phyloP scores from a whole-genome alignment of 2,113 vertebrate species.

The Acanthisitta chloris region DNA sequence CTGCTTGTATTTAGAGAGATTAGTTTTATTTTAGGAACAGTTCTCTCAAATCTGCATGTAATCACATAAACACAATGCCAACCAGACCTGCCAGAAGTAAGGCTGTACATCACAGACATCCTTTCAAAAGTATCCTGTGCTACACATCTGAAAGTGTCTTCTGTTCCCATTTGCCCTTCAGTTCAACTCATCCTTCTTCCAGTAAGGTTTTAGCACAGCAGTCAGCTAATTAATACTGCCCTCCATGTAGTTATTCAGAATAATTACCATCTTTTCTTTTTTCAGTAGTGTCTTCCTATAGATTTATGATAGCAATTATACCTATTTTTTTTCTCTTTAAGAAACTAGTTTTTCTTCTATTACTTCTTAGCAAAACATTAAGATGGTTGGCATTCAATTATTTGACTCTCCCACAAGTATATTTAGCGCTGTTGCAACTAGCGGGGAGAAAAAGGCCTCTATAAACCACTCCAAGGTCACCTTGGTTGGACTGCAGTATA shows the following conservation, averaged over 20 bases:
- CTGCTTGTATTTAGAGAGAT: not conserved
- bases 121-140: not conserved
- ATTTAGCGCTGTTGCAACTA: conserved; percentile 34
- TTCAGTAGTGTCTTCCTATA: not conserved
- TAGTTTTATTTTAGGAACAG: conserved; percentile 60
- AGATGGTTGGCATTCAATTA: conserved; percentile 59
- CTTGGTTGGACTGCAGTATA: conserved; percentile 24
- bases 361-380: conserved; percentile 36
- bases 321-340: conserved; percentile 34
- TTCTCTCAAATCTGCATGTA: conserved; percentile 52
- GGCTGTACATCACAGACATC: not conserved
- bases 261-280: not conserved
- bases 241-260: not conserved
- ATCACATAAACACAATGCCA: conserved; percentile 49
- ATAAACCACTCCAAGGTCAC: conserved; percentile 15
- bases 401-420: conserved; percentile 44
- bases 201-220: not conserved
- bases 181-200: not conserved
- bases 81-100: conserved; percentile 23
- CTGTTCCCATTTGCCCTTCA: not conserved
- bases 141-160: not conserved
- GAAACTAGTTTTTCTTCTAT: conserved; percentile 28
- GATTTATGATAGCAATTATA: conserved; percentile 5
- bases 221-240: conserved; percentile 1
- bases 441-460: conserved; percentile 51